Evolutionary conservation across 2,113 vertebrate species (phyloP).

Genomic region (Kryptolebias marmoratus): DNA sequence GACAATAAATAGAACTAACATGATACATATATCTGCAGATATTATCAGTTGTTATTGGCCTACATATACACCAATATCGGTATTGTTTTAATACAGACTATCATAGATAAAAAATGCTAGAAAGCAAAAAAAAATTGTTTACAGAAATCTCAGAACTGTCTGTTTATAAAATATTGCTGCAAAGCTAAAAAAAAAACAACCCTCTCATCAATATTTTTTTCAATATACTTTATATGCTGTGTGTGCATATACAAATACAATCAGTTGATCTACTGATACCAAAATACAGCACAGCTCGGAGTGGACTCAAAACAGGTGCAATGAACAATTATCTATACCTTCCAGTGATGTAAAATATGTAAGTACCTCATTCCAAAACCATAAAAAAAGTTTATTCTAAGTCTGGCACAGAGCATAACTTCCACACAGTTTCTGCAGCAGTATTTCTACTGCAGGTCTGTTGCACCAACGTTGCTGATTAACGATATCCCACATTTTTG

Average conservation of each 20-base stretch:
- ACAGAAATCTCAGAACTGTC: background rate
- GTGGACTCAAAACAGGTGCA: slow-evolving; percentile 42
- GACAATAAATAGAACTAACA: background rate
- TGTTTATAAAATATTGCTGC: background rate
- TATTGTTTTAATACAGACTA: background rate
- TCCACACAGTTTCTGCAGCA: slow-evolving; percentile 60
- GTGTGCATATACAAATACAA: slow-evolving; percentile 5
- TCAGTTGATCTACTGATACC: background rate
- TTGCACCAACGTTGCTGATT: slow-evolving; percentile 59
- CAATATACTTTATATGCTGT: background rate
- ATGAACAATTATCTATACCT: slow-evolving; percentile 42
- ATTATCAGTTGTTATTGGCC: background rate
- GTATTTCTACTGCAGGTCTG: slow-evolving; percentile 49
- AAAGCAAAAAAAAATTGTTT: background rate
- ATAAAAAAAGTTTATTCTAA: slow-evolving; percentile 64
- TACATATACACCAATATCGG: background rate
- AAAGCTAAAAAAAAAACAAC: background rate
- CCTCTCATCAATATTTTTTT: background rate
- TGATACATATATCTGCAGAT: background rate
- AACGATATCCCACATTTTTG: slow-evolving; percentile 74
- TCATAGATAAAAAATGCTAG: slow-evolving; percentile 8
- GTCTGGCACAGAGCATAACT: slow-evolving; percentile 53
- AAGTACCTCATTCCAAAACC: slow-evolving; percentile 49
- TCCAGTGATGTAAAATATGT: slow-evolving; percentile 42
- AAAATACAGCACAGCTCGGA: slow-evolving; percentile 36